phyloP scores from a whole-genome alignment of 2,113 vertebrate genomes.

The Lonchura striata region DNA sequence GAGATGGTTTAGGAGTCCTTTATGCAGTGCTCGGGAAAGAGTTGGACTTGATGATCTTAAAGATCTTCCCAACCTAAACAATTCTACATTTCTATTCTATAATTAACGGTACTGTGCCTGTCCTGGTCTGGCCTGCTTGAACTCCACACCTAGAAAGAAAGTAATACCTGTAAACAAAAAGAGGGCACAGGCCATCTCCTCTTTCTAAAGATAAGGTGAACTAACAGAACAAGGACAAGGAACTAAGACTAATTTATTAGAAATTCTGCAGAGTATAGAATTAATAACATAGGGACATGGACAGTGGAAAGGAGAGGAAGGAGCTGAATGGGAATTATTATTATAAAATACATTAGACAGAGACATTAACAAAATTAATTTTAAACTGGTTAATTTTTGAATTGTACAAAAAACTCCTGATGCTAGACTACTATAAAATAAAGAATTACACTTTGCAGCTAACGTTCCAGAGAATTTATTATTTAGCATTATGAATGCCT shows the following conservation, averaged over 20 bases:
- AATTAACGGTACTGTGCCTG: neutral
- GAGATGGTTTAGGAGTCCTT: neutral
- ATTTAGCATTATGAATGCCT: neutral
- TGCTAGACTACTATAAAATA: neutral
- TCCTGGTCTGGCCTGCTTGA: neutral
- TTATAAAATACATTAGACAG: neutral
- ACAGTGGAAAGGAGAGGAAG: neutral
- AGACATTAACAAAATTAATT: neutral
- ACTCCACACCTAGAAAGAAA: neutral
- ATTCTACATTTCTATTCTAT: neutral
- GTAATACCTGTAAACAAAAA: neutral
- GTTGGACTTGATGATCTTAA: neutral
- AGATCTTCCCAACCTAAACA: neutral
- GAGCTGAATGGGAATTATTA: neutral
- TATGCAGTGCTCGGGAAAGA: neutral
- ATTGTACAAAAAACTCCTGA: neutral
- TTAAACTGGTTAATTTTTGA: neutral
- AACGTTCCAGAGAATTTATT: neutral
- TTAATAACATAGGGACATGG: neutral
- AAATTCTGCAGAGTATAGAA: neutral
- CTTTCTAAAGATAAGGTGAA: neutral
- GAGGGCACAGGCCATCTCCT: neutral
- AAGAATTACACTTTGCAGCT: neutral
- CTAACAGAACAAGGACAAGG: neutral
- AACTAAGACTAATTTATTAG: neutral